Conservation (phyloP, 1,140 invertebrate genomes). For the Aphelinus certus region DNA sequence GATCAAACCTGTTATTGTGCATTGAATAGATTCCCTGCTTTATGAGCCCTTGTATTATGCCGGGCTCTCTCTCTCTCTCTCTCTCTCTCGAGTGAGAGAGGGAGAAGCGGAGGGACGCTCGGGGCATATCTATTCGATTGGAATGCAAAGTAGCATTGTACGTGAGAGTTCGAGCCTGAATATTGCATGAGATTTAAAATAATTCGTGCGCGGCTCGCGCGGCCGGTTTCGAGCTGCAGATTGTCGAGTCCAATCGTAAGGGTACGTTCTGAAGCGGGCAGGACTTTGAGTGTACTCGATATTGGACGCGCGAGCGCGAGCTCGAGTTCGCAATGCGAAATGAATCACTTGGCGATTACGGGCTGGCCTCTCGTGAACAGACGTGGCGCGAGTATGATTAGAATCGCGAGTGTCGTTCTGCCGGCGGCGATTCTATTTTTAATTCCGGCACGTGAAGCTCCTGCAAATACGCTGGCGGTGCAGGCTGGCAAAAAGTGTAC, state of each 20-base stretch:
- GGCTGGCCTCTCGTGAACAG: no score
- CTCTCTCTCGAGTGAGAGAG: background rate
- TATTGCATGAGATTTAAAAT: slow-evolving; percentile 35
- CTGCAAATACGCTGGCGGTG: background rate
- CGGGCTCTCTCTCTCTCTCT: background rate
- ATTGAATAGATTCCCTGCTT: slow-evolving; percentile 39
- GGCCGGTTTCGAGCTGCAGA: no score
- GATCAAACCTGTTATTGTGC: slow-evolving; percentile 39
- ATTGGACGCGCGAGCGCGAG: no score
- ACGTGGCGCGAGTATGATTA: no score
- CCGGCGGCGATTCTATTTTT: slow-evolving; percentile 6
- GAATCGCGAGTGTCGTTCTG: no score
- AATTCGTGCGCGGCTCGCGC: slow-evolving; percentile 14
- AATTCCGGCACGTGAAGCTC: slow-evolving; percentile 2
- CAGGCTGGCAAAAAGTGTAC: no score
- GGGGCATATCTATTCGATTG: slow-evolving; percentile 25
- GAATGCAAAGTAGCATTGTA: slow-evolving; percentile 34
- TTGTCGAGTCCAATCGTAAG: no score
- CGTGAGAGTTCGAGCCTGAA: slow-evolving; percentile 11
- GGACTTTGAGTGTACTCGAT: background rate
- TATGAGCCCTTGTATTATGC: slow-evolving; percentile 36
- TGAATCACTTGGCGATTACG: no score
- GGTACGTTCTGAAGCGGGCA: background rate
- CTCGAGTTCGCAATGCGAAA: no score
- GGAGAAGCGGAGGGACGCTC: background rate